Conservation (phyloP, 2,113 vertebrate species). For the Oncorhynchus keta region DNA sequence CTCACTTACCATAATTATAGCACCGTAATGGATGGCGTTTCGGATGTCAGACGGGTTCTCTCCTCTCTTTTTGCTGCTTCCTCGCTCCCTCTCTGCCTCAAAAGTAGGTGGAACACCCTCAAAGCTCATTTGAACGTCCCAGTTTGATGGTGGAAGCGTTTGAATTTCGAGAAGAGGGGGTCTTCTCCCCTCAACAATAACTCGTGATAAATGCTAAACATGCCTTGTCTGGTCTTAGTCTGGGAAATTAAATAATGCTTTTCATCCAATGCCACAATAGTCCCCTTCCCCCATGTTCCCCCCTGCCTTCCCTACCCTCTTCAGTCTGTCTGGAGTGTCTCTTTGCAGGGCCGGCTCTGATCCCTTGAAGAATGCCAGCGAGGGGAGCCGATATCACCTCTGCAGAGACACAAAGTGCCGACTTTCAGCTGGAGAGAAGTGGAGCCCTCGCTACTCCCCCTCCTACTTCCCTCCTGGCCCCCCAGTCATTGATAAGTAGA, state of each 20-base stretch:
- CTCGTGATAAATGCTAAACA: not conserved
- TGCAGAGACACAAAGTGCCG: slow-evolving; percentile 47
- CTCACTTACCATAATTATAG: slow-evolving; percentile 98
- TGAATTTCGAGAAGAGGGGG: too few species aligned
- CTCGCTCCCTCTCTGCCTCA: not conserved
- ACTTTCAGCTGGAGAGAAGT: slow-evolving; percentile 22
- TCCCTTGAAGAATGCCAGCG: slow-evolving; percentile 73
- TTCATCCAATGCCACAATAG: not conserved
- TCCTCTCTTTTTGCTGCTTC: slow-evolving; percentile 5
- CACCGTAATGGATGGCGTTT: slow-evolving; percentile 89
- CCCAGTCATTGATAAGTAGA: slow-evolving; percentile 39
- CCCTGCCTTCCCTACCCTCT: not conserved
- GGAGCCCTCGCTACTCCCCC: slow-evolving; percentile 10
- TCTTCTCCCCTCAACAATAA: not conserved
- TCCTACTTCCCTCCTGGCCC: not conserved
- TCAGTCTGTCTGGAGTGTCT: not conserved
- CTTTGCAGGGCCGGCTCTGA: slow-evolving; percentile 64
- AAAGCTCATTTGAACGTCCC: not conserved
- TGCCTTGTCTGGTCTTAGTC: not conserved
- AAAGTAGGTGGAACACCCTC: not conserved
- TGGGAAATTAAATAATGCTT: slow-evolving; percentile 14
- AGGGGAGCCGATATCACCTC: slow-evolving; percentile 74
- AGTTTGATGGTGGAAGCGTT: not conserved
- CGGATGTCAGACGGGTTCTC: slow-evolving; percentile 64
- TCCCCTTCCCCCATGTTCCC: not conserved